Conservation (phyloP, 2,113 vertebrate genomes). For the Centropus unirufus region DNA sequence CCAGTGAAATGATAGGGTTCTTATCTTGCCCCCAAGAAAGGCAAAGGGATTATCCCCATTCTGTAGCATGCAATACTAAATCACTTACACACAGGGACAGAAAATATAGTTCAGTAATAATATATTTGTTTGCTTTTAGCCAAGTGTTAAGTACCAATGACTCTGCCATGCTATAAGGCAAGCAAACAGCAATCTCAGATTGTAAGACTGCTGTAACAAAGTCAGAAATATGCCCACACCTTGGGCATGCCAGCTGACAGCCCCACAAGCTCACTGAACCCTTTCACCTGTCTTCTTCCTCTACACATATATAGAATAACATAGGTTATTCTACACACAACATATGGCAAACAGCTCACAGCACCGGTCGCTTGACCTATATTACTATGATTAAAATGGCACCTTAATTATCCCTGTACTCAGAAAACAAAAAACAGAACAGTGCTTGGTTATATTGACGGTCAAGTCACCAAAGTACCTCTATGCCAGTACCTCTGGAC, state of each 20-base stretch:
- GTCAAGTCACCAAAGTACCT: neutral
- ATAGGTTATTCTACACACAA: neutral
- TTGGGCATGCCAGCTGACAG: neutral
- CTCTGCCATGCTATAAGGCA: neutral
- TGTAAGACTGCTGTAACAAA: neutral
- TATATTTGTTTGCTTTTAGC: neutral
- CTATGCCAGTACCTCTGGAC: neutral
- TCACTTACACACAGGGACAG: rapidly evolving
- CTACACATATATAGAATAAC: neutral
- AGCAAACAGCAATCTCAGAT: neutral
- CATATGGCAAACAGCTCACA: neutral
- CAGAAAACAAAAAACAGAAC: neutral
- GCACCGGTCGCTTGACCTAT: neutral
- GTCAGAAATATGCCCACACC: rapidly evolving
- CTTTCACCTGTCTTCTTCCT: neutral
- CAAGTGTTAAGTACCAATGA: neutral
- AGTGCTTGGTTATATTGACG: neutral
- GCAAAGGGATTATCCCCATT: neutral
- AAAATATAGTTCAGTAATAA: neutral
- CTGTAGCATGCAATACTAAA: rapidly evolving
- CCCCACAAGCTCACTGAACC: neutral
- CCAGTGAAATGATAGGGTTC: neutral
- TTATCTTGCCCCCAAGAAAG: neutral
- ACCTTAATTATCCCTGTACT: neutral
- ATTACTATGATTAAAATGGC: neutral